Conservation (phyloP, 2,797 vertebrate species). For the Rhinophrynus dorsalis region DNA sequence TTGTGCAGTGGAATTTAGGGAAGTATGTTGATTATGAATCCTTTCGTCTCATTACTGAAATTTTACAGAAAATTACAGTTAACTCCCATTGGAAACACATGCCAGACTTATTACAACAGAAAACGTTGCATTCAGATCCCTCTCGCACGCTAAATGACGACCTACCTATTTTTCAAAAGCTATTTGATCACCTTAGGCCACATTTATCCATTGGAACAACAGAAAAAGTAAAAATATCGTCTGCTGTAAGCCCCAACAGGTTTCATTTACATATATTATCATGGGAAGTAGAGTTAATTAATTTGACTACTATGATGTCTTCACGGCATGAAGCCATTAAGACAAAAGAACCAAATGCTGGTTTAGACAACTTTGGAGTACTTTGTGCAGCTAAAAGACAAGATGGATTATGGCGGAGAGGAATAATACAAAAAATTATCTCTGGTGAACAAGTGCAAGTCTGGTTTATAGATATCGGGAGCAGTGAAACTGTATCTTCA, state of each 20-base stretch:
- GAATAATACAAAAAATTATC: constrained; percentile 80
- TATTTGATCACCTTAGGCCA: constrained; percentile 70
- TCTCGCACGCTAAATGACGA: constrained; percentile 56
- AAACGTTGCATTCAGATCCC: constrained; percentile 59
- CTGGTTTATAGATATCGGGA: constrained; percentile 88
- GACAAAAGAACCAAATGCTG: constrained; percentile 53
- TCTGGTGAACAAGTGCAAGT: constrained; percentile 74
- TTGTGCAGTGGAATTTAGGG: constrained; percentile 75
- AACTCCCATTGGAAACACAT: constrained; percentile 65
- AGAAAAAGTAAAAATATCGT: constrained; percentile 74
- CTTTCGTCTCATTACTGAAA: constrained; percentile 81
- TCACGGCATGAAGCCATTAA: constrained; percentile 64
- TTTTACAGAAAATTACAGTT: constrained; percentile 68
- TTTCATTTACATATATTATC: constrained; percentile 84
- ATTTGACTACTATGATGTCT: constrained; percentile 73
- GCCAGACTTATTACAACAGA: constrained; percentile 72
- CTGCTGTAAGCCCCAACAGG: constrained; percentile 71
- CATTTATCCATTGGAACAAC: constrained; percentile 68
- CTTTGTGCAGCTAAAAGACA: constrained; percentile 84
- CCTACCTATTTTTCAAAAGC: constrained; percentile 61
- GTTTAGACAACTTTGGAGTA: constrained; percentile 73
- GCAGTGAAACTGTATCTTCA: constrained; percentile 74
- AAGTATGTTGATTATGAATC: constrained; percentile 80
- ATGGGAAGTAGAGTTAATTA: constrained; percentile 70
- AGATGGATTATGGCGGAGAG: constrained; percentile 85